Base-by-base conservation (phyloP, 2,888 invertebrate species). In the Xestobium rufovillosum region DNA sequence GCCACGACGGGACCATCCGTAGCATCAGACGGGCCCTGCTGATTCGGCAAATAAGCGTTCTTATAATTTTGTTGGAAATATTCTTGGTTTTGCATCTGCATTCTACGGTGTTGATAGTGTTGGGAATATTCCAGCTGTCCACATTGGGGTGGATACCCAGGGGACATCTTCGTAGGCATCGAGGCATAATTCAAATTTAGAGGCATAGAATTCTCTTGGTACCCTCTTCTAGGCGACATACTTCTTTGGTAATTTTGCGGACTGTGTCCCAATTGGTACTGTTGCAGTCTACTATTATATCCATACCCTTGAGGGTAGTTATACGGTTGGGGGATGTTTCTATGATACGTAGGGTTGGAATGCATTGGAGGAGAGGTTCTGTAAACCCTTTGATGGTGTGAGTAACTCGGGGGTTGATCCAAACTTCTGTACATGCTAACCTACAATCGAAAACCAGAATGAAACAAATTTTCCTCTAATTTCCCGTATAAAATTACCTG, bases 21-120 rank as follows among this genome's bases (percentile, higher is more conserved):
- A n/a, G 53, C 45, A 26, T 61, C 61, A 14, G 54, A 49, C 1
- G 57, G 42, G 3, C 48, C 30, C 15, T 49, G 49, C 9, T 43
- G 48, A 28, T 46, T 45, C 23, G 43, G 43, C 9, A 43, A 33
- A 30, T 41, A 44, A 1, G 38, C 23, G 13, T 43, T 28, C 26
- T 46, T 43, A 16, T 41, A 49, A 2, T 27, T 26, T 11, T 41
- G 40, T 31, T 37, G 41, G 4, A 40, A 15, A 30, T 38, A 37
- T 29, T 36, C 47, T 12, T 48, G 45, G 14, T 45, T 44, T 1
- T 41, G 35, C 10, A 48, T 31, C 11, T 44, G 46, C 16, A 41
- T 37, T 11, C 49, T 44, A 13, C 50, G 41, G 26, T 49, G 51
- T 30, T 53, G 53, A 31, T 53, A 54, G 36, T 54, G 52, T 23